Percentiles rank a stretch among this genome's conserved stretches.
Conservation (phyloP, 2,888 invertebrate genomes). For the Ectemnius cavifrons region DNA sequence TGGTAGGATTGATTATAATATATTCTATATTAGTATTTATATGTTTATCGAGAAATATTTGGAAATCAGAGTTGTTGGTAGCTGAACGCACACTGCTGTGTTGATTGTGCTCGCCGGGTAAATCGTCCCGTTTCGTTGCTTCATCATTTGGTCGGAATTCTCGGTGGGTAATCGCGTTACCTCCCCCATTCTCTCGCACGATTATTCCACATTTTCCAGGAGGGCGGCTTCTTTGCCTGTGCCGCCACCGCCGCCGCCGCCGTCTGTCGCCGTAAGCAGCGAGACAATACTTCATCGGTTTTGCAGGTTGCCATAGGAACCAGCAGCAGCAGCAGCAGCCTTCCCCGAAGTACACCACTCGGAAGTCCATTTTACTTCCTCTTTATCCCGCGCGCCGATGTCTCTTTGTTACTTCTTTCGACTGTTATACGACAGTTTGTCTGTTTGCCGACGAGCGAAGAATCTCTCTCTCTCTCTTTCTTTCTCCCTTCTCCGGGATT, state of each 20-base stretch:
- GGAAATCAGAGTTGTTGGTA: too few species aligned
- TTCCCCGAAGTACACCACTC: constrained; percentile 57
- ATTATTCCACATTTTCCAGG: too few species aligned
- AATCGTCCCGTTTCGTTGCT: too few species aligned
- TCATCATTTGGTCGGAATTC: too few species aligned
- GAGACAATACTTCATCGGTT: constrained; percentile 73
- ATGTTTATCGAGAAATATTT: too few species aligned
- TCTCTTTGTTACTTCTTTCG: constrained; percentile 53
- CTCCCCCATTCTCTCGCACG: too few species aligned
- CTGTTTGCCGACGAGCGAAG: constrained; percentile 5
- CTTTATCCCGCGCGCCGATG: constrained; percentile 53
- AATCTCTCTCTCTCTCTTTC: neutral
- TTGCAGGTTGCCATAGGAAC: constrained; percentile 72
- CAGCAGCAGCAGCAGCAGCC: constrained; percentile 58
- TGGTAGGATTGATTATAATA: too few species aligned
- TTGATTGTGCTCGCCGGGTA: too few species aligned
- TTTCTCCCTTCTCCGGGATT: neutral
- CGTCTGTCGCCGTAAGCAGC: constrained; percentile 44
- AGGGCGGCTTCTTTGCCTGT: constrained; percentile 20
- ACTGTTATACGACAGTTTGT: constrained; percentile 58
- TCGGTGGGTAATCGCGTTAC: too few species aligned
- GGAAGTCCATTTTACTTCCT: constrained; percentile 43
- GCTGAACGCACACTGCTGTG: too few species aligned
- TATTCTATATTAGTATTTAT: too few species aligned
- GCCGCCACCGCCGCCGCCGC: constrained; percentile 31